These are phyloP conservation scores for Erinaceus europaeus DNA, from an alignment of 2,113 vertebrate genomes.

Conservation along the genomic window DNA sequence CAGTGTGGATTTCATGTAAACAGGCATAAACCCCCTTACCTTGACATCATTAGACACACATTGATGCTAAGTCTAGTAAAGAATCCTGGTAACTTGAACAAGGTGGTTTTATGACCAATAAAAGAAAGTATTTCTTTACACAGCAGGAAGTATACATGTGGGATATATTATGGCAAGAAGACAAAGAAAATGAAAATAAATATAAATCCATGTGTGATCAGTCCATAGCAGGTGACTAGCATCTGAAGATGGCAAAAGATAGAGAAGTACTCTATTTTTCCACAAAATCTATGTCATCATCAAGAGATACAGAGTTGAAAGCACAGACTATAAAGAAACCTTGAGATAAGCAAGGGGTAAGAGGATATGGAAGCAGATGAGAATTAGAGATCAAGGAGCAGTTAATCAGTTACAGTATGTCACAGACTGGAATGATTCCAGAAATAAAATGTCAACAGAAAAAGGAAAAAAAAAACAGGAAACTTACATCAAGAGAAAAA, in stretches of 20 bases:
- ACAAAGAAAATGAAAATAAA: background rate
- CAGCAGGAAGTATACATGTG: background rate
- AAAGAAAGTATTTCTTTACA: background rate
- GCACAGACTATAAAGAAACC: background rate
- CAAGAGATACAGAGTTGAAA: background rate
- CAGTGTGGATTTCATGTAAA: conserved; percentile 18
- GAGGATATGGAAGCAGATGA: background rate
- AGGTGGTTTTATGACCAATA: conserved; percentile 8
- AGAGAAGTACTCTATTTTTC: background rate
- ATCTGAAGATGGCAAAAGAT: background rate
- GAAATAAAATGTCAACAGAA: conserved; percentile 24
- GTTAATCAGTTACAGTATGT: background rate
- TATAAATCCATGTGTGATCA: background rate
- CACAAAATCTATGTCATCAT: background rate
- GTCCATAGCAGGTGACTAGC: background rate
- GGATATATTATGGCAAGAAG: background rate
- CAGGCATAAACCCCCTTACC: background rate
- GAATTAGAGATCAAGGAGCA: background rate
- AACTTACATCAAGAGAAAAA: background rate
- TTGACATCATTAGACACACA: background rate
- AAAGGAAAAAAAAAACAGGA: background rate
- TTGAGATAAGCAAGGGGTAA: background rate
- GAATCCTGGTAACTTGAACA: conserved; percentile 2
- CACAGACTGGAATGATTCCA: background rate
- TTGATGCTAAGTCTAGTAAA: background rate